Percentiles rank a stretch among this genome's conserved stretches.
These are phyloP conservation scores for Paracanthobrama guichenoti DNA, from an alignment of 2,113 vertebrate genomes.

Conservation along the genomic window DNA sequence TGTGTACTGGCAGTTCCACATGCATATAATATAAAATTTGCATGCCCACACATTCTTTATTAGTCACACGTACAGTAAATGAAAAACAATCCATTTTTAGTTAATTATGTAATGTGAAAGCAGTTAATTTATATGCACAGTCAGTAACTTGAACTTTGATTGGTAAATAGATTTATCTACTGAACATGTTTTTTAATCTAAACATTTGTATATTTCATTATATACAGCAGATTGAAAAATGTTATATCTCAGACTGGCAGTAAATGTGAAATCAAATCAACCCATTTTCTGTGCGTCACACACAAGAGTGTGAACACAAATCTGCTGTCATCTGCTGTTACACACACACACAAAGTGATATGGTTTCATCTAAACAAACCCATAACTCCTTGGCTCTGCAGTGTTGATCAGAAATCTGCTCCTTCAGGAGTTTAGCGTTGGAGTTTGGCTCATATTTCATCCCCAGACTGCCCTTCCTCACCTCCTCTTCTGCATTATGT, in stretches of 20 bases:
- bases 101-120: background rate
- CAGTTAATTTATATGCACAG: too few species aligned
- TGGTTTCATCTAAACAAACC: constrained; percentile 45
- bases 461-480: constrained; percentile 50
- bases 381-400: constrained; percentile 53
- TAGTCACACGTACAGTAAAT: constrained; percentile 1
- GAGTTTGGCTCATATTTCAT: constrained; percentile 57
- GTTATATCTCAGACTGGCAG: background rate
- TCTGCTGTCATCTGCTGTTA: background rate
- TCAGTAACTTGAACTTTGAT: background rate
- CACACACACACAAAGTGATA: background rate
- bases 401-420: constrained; percentile 39
- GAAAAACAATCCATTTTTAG: background rate
- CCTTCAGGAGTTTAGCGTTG: constrained; percentile 49
- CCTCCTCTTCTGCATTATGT: constrained; percentile 63
- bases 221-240: background rate
- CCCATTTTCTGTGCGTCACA: background rate
- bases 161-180: background rate
- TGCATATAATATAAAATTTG: background rate
- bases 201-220: background rate
- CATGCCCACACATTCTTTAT: constrained; percentile 35
- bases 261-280: background rate
- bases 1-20: background rate
- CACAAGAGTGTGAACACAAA: background rate
- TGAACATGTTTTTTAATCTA: background rate